Base-by-base conservation (phyloP, 2,888 invertebrate genomes). In the Autographa gamma region DNA sequence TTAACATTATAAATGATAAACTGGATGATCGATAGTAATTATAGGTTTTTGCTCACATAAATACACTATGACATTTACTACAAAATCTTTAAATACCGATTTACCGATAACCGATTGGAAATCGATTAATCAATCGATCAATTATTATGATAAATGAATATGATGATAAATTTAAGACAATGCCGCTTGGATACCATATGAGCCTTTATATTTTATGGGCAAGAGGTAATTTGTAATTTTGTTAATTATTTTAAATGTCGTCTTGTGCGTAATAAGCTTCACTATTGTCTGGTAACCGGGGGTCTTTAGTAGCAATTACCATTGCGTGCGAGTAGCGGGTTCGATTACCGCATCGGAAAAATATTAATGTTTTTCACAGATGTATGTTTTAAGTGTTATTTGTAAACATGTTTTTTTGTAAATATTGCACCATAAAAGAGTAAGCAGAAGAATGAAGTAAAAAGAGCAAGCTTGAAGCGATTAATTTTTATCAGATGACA, bases 121-220 rank as follows among this genome's bases (percentile, higher is more conserved):
- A 56, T 13, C 54, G 54, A 56, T 56, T 25, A 56, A 56, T 56
- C 54, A 56, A 56, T 19, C 54, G 54, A 56, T 56, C 54, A 25
- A 56, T 56, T 56, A 56, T 25, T 56, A 19, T 56, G 25, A 56
- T 56, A 56, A 19, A 56, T 56, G 19, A 56, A 13, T 56, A 56
- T 56, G 54, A 19, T 56, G 19, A 56, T 56, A 25, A 56, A 56
- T 25, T 25, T 56, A 56, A 56, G 25, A 56, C 54, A 56, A 56
- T 56, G 54, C 54, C 11, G 54, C 48, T 48, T 48, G n/a, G n/a
- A 56, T 25, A 13, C 25, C 13, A 56, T 56, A 56, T 19, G 54
- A 19, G 13, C 25, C 19, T 18, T 18, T 19, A 54, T 54, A 54
- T 9, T 56, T 48, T 48, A 48, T n/a, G 48, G 48, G 48, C 48